phyloP scores from a whole-genome alignment of 1,140 invertebrate genomes.

The Drosophila equinoxialis region DNA sequence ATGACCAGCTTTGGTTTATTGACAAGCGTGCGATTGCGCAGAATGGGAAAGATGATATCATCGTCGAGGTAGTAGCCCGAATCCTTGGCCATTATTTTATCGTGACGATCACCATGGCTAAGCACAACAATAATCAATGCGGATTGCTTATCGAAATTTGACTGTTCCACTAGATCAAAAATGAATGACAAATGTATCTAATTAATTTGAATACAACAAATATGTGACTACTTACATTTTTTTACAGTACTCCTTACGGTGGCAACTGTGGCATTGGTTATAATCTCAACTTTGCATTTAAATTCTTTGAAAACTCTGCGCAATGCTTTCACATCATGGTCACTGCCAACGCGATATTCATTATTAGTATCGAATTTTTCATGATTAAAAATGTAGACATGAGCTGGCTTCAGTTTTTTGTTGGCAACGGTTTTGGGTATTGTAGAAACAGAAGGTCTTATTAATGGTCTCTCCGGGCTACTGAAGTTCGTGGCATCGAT shows the following conservation, averaged over 20 bases:
- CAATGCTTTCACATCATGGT: constrained; percentile 59
- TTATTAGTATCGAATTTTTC: constrained; percentile 59
- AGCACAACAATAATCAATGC: constrained; percentile 61
- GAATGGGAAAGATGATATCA: constrained; percentile 64
- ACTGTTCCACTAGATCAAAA: constrained; percentile 51
- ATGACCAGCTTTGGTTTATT: constrained; percentile 76
- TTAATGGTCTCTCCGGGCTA: too few species aligned
- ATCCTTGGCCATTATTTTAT: constrained; percentile 63
- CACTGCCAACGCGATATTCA: constrained; percentile 59
- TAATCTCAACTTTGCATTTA: constrained; percentile 62
- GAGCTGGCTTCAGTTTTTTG: constrained; percentile 61
- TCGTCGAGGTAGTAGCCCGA: constrained; percentile 68
- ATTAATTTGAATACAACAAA: too few species aligned
- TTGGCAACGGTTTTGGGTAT: too few species aligned
- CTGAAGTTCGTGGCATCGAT: too few species aligned
- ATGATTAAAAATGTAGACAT: constrained; percentile 69
- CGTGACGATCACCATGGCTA: constrained; percentile 56
- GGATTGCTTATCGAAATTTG: constrained; percentile 58
- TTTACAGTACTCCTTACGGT: constrained; percentile 47
- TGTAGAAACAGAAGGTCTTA: too few species aligned
- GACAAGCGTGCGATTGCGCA: constrained; percentile 59
- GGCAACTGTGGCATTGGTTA: constrained; percentile 57
- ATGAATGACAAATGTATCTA: background rate
- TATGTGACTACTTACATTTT: constrained; percentile 53
- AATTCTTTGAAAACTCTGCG: constrained; percentile 47